Base-by-base conservation (phyloP, 92 coral and sea anemone genomes). In the Phenganax marumi region DNA sequence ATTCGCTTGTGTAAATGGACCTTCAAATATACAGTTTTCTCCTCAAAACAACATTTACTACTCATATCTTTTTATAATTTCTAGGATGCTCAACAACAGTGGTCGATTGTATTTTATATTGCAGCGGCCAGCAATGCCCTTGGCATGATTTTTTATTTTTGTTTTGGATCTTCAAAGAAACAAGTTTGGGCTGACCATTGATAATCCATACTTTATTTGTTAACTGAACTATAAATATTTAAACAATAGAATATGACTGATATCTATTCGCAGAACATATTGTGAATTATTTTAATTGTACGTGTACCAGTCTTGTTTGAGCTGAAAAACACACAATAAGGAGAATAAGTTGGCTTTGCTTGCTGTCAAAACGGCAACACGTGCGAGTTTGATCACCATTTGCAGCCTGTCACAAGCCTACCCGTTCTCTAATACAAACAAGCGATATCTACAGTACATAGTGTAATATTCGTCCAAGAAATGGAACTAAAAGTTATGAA, bases 141-240 rank as follows among this genome's bases (percentile, higher is more conserved):
- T 18, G 93, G 93, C 26, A 84, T 82, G 87, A 56, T 84, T 55
- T 83, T 90, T 26, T 90, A 90, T 76, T 53, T 52, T 33, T 83
- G 84, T 14, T 88, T 90, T 47, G 89, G 85, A 18, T 88, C 93
- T 8, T 85, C 87, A 23, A 61, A 85, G 23, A 85, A 88, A 57
- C 89, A 90, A 52, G 66, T 85, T 8, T 85, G 93, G 93, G 93
- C 93, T 23, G 91, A 90, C 21, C 83, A 80, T 18, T 91, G 51
- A 48, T 56, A 76, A n/a, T 39, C 77, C 3, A 56, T 56, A 56
- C 7, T 2, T 14, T 21, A 21, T 68, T 4, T 3, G n/a, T 39
- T 33, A 8, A 8, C 16, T 1, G 7, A 56, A 56, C 8, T 13
- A 56, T 13, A 8, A 56, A 14, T 13, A 56, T 13, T 56, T 56